Evolutionary conservation across 2,888 invertebrate genomes (phyloP).

Genomic region (Sphecodes monilicornis): DNA sequence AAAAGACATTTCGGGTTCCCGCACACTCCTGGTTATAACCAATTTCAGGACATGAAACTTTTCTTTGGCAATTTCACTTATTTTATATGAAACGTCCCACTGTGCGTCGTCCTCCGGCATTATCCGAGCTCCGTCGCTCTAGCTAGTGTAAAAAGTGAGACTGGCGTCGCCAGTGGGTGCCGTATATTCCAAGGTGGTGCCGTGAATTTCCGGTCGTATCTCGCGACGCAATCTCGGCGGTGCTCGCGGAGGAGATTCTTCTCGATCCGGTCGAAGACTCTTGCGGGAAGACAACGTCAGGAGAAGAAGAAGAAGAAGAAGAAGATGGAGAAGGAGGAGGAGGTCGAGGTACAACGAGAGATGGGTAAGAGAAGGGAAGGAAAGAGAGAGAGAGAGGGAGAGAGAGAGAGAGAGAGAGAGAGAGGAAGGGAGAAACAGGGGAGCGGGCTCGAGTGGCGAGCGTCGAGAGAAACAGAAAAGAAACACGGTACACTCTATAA

Average conservation of each 20-base stretch:
- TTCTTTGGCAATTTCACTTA: not conserved
- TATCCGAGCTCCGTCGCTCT: not conserved
- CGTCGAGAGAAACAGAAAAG: constrained; percentile 72
- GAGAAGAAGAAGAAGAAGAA: not conserved
- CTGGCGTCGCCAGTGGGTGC: constrained; percentile 54
- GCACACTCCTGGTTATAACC: too few species aligned
- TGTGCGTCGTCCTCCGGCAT: not conserved
- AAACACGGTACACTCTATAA: constrained; percentile 81
- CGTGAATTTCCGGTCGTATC: constrained; percentile 81
- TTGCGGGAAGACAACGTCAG: constrained; percentile 40
- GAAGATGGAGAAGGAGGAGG: not conserved
- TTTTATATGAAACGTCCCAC: not conserved
- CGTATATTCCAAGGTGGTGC: constrained; percentile 71
- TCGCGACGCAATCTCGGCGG: constrained; percentile 77
- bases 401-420: not conserved
- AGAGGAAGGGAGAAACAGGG: constrained; percentile 35
- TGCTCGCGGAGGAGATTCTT: constrained; percentile 46
- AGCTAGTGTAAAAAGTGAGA: not conserved
- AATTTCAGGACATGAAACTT: too few species aligned
- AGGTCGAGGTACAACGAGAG: not conserved
- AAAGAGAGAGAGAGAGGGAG: not conserved
- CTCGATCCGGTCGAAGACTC: constrained; percentile 55
- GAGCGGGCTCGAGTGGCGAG: constrained; percentile 57
- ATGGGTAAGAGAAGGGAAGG: not conserved
- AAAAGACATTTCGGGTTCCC: too few species aligned